Evolutionary conservation across 1,140 invertebrate genomes (phyloP).

Genomic region (Protaetia brevitarsis): DNA sequence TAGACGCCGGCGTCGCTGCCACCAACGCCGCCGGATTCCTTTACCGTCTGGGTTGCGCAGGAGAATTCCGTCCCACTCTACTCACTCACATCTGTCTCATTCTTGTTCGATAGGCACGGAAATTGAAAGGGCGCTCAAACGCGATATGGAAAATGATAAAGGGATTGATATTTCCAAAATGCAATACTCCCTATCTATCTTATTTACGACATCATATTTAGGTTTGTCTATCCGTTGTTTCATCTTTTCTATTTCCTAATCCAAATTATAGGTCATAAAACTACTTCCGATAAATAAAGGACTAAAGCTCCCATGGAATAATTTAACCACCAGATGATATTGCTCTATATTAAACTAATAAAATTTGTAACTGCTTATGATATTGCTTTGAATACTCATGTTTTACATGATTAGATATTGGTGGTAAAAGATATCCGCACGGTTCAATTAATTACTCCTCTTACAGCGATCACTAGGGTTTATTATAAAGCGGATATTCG

Average conservation of each 20-base stretch:
- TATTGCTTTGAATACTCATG: no score
- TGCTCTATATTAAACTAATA: no score
- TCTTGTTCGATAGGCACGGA: conserved; percentile 19
- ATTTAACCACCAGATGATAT: no score
- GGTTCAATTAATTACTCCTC: no score
- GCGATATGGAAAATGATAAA: conserved; percentile 24
- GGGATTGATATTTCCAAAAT: conserved; percentile 19
- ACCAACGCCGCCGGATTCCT: background rate
- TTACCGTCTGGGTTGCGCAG: background rate
- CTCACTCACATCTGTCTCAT: conserved; percentile 5
- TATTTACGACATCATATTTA: conserved; percentile 2
- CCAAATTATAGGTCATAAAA: background rate
- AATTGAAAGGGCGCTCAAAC: conserved; percentile 21
- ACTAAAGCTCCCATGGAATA: no score
- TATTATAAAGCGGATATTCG: no score
- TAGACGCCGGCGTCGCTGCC: background rate
- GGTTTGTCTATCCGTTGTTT: background rate
- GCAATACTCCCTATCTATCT: conserved; percentile 2
- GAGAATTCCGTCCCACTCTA: background rate
- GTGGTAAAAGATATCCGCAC: no score
- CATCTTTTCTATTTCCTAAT: background rate
- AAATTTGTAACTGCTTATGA: no score
- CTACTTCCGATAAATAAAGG: no score
- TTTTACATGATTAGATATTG: no score
- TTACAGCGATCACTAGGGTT: no score